Base-by-base conservation (phyloP, 2,113 vertebrate species). In the Halichoeres trimaculatus region DNA sequence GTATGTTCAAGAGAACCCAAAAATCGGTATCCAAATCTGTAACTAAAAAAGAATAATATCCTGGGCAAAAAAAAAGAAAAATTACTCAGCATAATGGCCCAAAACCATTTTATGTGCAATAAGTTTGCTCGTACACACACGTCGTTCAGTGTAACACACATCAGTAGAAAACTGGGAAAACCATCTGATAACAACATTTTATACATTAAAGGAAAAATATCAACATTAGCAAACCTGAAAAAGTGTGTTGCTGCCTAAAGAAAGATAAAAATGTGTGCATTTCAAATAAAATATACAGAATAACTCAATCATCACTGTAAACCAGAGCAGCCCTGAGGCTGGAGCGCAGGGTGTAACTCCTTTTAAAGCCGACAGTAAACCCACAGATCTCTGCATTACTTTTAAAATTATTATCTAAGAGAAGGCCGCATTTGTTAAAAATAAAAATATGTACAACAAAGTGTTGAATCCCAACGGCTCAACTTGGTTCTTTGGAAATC, bases 81-180 rank as follows among this genome's bases (percentile, higher is more conserved):
- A n/a, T n/a, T n/a, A n/a, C n/a, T n/a, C n/a, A n/a, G n/a, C n/a
- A n/a, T n/a, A n/a, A n/a, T n/a, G n/a, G n/a, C n/a, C n/a, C n/a
- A n/a, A n/a, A n/a, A n/a, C n/a, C n/a, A n/a, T 53, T 63, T 43
- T 11, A 40, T 55, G 48, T 45, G 47, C 59, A 61, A 52, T 57
- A 34, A 50, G 71, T 36, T 72, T 60, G 51, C 22, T 56, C 23
- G 57, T 51, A 59, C 23, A 58, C 22, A 71, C 23, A 58, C 16
- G 63, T 17, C 13, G 58, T 41, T 75, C 61, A 73, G 35, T 64
- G 53, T 61, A 43, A 65, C 64, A 64, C 48, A 65, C 8, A 16
- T 59, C 53, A 75, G 19, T 38, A 55, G 24, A 56, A 11, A 60
- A 80, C n/a, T 5, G 0, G 64, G 14, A 51, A 22, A 47, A 62